These are phyloP conservation scores for Brachionus rubens DNA, from an alignment of 1,140 invertebrate species.

Conservation along the genomic window DNA sequence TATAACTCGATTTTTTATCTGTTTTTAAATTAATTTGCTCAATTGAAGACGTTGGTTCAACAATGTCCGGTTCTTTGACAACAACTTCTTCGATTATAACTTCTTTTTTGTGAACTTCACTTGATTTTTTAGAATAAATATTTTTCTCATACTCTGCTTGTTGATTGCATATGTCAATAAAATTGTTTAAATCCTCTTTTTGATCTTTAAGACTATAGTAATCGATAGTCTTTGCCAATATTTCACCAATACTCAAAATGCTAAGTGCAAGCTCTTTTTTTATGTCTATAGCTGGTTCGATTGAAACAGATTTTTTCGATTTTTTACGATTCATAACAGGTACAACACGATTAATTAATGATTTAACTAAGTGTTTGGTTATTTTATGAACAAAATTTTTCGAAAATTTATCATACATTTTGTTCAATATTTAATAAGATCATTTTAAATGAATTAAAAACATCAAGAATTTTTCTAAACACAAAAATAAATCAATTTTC, in stretches of 20 bases:
- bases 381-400: no score
- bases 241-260: conserved; percentile 42
- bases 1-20: conserved; percentile 23
- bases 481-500: no score
- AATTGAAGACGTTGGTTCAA: background rate
- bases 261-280: conserved; percentile 43
- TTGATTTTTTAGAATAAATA: background rate
- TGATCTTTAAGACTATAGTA: conserved; percentile 7
- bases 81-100: background rate
- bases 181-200: background rate
- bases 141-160: background rate
- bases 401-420: no score
- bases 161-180: background rate
- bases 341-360: no score
- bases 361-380: no score
- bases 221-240: conserved; percentile 23
- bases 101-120: no score
- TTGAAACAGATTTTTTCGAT: background rate
- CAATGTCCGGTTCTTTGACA: background rate
- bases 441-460: no score
- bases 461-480: no score
- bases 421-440: no score
- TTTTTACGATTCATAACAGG: background rate
- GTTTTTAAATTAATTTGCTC: background rate
- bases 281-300: conserved; percentile 14